Base-by-base conservation (phyloP, 2,888 invertebrate genomes). In the Ctenicera cuprea region DNA sequence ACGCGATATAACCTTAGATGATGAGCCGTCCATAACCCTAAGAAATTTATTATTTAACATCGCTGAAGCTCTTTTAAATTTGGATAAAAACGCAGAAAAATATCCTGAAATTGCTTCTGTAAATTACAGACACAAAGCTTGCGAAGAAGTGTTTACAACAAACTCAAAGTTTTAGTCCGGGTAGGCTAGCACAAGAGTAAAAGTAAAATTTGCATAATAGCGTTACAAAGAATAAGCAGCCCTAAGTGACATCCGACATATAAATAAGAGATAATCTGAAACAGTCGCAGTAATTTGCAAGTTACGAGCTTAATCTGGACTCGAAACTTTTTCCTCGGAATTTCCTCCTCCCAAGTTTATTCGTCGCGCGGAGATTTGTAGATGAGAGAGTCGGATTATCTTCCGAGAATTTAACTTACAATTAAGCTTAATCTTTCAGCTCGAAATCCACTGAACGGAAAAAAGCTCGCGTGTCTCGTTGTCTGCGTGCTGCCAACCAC, bases 351-450 rank as follows among this genome's bases (percentile, higher is more conserved):
- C 57, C 54, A 62, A 67, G 75, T 78, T 81, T 76, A 62, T 75
- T 73, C 77, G 75, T 73, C 26, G 26, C 76, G 72, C 74, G 75
- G 77, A 82, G 81, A 81, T 81, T 80, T 79, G 78, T 76, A 79
- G 80, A 80, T 78, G 79, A 79, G 78, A 76, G 77, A 68, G 69
- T 37, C 33, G 80, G 82, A 82, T 83, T 83, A 82, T 83, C 82
- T 79, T 79, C 74, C 71, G 77, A 74, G 79, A 83, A 81, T 83
- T 83, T 82, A 82, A 81, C 82, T 82, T 81, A 82, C 81, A 82
- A 82, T 83, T 83, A 82, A 81, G 81, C 77, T 82, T 82, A 82
- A 83, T 83, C 81, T 82, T 78, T 77, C 76, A 76, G 78, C 57
- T 54, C 26, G 22, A 52, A 52, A 52, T 52, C n/a, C 26, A 26